Conservation (phyloP, 2,113 vertebrate species). For the Mirza zaza region DNA sequence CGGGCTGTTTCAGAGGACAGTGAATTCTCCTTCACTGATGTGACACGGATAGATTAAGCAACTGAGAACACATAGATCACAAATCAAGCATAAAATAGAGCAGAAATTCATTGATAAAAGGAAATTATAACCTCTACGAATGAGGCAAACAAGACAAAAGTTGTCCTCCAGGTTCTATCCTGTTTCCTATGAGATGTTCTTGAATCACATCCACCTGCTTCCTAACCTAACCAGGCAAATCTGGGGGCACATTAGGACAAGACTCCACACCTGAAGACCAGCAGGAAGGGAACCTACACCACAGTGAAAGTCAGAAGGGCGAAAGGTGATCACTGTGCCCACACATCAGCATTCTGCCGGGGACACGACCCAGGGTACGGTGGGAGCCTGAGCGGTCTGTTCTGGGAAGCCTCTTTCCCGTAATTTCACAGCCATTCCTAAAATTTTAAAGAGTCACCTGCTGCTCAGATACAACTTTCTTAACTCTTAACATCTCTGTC, state of each 20-base stretch:
- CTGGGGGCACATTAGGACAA: background rate
- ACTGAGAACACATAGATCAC: background rate
- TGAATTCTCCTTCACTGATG: no score
- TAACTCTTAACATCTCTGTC: background rate
- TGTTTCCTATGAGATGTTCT: background rate
- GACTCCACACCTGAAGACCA: background rate
- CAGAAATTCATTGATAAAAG: background rate
- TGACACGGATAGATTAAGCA: background rate
- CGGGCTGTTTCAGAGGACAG: background rate
- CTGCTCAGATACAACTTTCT: background rate
- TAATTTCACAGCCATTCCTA: background rate
- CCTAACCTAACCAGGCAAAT: background rate
- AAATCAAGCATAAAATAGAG: background rate
- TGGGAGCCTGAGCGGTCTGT: background rate
- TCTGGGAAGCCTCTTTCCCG: background rate
- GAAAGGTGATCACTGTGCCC: rapidly evolving
- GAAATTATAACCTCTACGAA: background rate
- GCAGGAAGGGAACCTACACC: background rate
- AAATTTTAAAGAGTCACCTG: background rate
- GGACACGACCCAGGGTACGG: background rate
- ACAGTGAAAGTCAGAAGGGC: background rate
- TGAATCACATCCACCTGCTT: background rate
- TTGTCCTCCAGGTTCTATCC: background rate
- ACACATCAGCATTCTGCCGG: background rate
- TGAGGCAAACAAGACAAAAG: background rate